These are phyloP conservation scores for Percopsis omiscomaycus DNA, from an alignment of 2,797 vertebrate species.

Conservation along the genomic window DNA sequence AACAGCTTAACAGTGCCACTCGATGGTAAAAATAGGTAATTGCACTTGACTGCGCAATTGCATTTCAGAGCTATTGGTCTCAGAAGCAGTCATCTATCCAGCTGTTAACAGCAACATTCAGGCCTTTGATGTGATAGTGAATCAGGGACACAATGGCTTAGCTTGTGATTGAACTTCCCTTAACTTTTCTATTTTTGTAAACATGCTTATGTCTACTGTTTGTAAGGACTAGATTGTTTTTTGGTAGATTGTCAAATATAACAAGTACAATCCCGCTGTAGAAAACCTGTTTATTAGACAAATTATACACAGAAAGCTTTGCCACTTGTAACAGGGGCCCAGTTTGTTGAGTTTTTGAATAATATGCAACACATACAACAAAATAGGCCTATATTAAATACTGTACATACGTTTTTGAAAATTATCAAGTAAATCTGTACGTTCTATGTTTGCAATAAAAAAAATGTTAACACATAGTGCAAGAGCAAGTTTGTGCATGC, in stretches of 20 bases:
- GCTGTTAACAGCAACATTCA: constrained; percentile 55
- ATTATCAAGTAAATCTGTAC: constrained; percentile 93
- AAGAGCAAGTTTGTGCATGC: constrained; percentile 95
- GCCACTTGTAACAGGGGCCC: constrained; percentile 99
- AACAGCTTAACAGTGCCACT: constrained; percentile 48
- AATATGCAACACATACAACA: constrained; percentile 99
- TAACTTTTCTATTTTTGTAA: no score
- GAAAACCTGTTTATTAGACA: constrained; percentile 99
- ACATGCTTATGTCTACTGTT: no score
- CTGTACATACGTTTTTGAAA: constrained; percentile 95
- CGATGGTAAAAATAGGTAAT: constrained; percentile 37
- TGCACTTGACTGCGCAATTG: constrained; percentile 48
- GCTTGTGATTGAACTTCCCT: constrained; percentile 42
- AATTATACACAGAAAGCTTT: constrained; percentile 99
- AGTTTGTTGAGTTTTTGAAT: constrained; percentile 96
- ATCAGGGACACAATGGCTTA: constrained; percentile 45
- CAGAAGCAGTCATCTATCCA: constrained; percentile 45
- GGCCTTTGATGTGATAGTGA: constrained; percentile 52
- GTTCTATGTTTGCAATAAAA: constrained; percentile 89
- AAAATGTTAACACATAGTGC: constrained; percentile 88
- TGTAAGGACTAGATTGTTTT: background rate
- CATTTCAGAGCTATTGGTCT: constrained; percentile 50
- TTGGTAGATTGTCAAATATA: constrained; percentile 57
- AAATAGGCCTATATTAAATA: constrained; percentile 99
- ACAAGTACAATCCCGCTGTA: constrained; percentile 86